Base-by-base conservation (phyloP, 2,888 invertebrate genomes). In the Galerucella pusilla region DNA sequence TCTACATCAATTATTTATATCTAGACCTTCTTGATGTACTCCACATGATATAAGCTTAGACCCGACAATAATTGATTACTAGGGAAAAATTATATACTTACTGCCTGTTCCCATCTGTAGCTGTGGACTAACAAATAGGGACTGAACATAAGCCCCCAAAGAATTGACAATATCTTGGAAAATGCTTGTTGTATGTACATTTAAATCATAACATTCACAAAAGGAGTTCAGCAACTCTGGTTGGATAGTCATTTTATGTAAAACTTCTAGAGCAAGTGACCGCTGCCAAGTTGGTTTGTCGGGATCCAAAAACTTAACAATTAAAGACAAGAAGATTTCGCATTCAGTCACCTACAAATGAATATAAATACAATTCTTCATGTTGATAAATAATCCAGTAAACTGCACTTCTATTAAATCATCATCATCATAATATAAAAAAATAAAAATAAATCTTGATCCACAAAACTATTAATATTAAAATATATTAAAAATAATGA, bases 221-320 rank as follows among this genome's bases (percentile, higher is more conserved):
- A 99, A 97, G 67, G 96, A 95, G 83, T 94, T 94, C 81, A 98
- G 89, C 20, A 98, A 89, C 81, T 93, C 93, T 9, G 97, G 95
- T 83, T 97, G 96, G 70, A 96, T 93, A 1, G 95, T 94, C 91
- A 99, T 94, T 88, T 96, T 96, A 86, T 98, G 97, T 63, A 99
- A 90, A 2, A 99, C 98, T 90, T 99, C 99, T 20, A 99, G 87
- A 0, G 99, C 98, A 68, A 98, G 88, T 1, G 97, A 97, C 73
- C 98, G 90, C 87, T 99, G 98, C 99, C 99, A 99, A 78, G 94
- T 91, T 2, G 97, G 97, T 88, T 98, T 97, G 86, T 99, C 99
- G 0, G 96, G 95, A 87, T 99, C 99, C 87, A 99, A 89, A 88
- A 99, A 99, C 88, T 99, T 98, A 54, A 99, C 96, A 70, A 99